Evolutionary conservation across 1,140 invertebrate species (phyloP).

Genomic region (Drosophila simulans): DNA sequence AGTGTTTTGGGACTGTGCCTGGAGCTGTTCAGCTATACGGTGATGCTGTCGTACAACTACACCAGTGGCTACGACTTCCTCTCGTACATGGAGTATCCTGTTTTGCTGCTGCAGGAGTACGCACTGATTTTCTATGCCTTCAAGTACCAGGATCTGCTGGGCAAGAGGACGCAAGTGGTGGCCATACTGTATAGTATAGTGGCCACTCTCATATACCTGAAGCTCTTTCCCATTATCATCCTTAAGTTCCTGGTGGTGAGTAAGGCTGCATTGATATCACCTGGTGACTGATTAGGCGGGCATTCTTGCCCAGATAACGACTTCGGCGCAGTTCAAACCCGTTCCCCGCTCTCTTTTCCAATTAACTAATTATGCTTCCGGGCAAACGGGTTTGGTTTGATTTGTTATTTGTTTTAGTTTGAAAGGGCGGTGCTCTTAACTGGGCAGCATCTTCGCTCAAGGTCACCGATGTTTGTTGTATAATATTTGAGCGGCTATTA

Average conservation of each 20-base stretch:
- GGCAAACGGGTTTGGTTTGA: constrained; percentile 45
- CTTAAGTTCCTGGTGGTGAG: constrained; percentile 88
- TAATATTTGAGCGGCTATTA: constrained; percentile 74
- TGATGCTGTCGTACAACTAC: constrained; percentile 89
- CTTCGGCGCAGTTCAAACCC: constrained; percentile 33
- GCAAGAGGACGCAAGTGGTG: constrained; percentile 84
- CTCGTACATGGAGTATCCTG: constrained; percentile 89
- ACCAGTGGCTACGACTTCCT: constrained; percentile 88
- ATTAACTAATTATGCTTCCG: constrained; percentile 48
- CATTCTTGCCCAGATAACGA: constrained; percentile 39
- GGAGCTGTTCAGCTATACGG: constrained; percentile 87
- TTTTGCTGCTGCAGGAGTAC: constrained; percentile 88
- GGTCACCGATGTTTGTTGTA: constrained; percentile 63
- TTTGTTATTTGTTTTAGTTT: constrained; percentile 4
- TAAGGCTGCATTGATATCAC: constrained; percentile 57
- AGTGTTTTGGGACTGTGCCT: constrained; percentile 74
- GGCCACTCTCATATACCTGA: constrained; percentile 85
- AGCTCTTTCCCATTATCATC: constrained; percentile 86
- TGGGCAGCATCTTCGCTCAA: constrained; percentile 46
- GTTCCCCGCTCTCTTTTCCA: constrained; percentile 30
- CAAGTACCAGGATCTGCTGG: constrained; percentile 86
- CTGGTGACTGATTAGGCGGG: constrained; percentile 47
- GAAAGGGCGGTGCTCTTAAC: constrained; percentile 24
- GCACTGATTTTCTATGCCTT: constrained; percentile 88
- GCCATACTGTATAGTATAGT: constrained; percentile 85